Percentiles rank a stretch among this genome's conserved stretches.
phyloP scores from a whole-genome alignment of 1,140 invertebrate genomes.

The Ericerus pela region DNA sequence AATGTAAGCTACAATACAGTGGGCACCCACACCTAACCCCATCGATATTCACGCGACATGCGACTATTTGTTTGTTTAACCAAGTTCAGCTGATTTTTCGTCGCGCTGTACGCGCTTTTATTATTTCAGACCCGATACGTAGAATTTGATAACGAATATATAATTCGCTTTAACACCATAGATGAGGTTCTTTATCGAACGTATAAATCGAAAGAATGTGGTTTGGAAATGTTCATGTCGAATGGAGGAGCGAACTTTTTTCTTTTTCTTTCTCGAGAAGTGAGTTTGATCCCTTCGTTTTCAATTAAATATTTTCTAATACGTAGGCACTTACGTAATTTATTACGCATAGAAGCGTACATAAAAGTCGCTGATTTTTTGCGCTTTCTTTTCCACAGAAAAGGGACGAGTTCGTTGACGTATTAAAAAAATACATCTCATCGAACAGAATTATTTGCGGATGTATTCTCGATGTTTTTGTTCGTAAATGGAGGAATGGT shows the following conservation, averaged over 20 bases:
- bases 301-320: not conserved
- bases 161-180: slow-evolving; percentile 57
- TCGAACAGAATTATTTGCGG: slow-evolving; percentile 38
- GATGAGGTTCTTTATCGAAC: slow-evolving; percentile 56
- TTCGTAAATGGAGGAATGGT: slow-evolving; percentile 62
- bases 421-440: slow-evolving; percentile 38
- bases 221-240: slow-evolving; percentile 66
- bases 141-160: slow-evolving; percentile 29
- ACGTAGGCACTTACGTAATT: too few species aligned
- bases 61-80: not conserved
- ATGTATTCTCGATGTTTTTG: slow-evolving; percentile 37
- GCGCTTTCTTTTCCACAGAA: too few species aligned
- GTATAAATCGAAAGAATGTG: slow-evolving; percentile 65
- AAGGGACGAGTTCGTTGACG: slow-evolving; percentile 40
- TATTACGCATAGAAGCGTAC: not conserved
- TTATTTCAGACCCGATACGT: not conserved
- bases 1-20: slow-evolving; percentile 26
- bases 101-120: too few species aligned
- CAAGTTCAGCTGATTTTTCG: not conserved
- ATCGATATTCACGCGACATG: too few species aligned
- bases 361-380: too few species aligned
- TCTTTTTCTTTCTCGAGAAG: slow-evolving; percentile 49
- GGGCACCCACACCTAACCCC: too few species aligned
- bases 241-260: slow-evolving; percentile 62
- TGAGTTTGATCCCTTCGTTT: slow-evolving; percentile 21